These are phyloP conservation scores for Montipora cactus DNA, from an alignment of 64 coral and sea anemone genomes.

Conservation along the genomic window DNA sequence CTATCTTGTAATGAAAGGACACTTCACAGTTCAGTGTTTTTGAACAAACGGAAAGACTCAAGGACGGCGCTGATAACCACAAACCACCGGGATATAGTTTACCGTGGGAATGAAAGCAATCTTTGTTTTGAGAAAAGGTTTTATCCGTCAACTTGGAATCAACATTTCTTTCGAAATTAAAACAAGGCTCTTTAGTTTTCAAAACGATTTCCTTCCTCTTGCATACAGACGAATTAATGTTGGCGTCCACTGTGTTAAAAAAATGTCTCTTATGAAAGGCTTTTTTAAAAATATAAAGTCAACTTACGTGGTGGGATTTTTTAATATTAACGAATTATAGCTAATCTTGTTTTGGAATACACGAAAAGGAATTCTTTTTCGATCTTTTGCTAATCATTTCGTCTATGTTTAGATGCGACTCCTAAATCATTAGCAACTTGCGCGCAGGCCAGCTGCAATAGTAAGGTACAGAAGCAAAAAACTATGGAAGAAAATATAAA, in stretches of 20 bases:
- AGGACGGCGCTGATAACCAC: not conserved
- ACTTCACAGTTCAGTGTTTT: not conserved
- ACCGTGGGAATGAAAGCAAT: slow-evolving; percentile 35
- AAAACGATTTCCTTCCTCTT: not conserved
- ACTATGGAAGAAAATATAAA: too few relatives aligned
- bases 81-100: not conserved
- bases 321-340: not conserved
- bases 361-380: too few relatives aligned
- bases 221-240: too few relatives aligned
- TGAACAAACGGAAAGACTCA: slow-evolving; percentile 16
- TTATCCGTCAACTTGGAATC: slow-evolving; percentile 7
- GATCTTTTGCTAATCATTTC: too few relatives aligned
- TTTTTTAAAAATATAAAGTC: too few relatives aligned
- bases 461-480: too few relatives aligned
- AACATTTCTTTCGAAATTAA: not conserved
- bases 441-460: too few relatives aligned
- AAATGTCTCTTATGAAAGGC: too few relatives aligned
- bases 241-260: too few relatives aligned
- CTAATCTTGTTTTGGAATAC: not conserved
- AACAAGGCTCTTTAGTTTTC: slow-evolving; percentile 1
- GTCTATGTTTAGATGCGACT: too few relatives aligned
- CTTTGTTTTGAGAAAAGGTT: not conserved
- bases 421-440: too few relatives aligned
- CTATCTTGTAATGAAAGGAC: not conserved
- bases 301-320: too few relatives aligned